Evolutionary conservation across 2,113 vertebrate genomes (phyloP).

Genomic region (Chlamydotis undulata): DNA sequence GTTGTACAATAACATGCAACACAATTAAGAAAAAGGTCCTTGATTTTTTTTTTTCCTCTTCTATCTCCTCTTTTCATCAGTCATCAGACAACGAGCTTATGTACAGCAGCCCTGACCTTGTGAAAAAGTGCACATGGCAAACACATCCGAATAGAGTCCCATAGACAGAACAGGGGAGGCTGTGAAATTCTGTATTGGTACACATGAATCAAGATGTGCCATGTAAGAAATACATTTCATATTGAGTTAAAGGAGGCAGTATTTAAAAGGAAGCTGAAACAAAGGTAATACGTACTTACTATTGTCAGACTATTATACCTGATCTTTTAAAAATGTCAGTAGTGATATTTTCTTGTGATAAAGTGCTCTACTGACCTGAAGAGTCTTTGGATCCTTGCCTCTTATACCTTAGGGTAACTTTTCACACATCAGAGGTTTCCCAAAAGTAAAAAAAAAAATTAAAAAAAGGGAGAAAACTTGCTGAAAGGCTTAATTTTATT

Average conservation of each 20-base stretch:
- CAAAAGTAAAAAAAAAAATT: not conserved
- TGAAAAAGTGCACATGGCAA: not conserved
- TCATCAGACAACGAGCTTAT: not conserved
- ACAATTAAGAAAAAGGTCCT: not conserved
- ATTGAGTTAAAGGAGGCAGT: not conserved
- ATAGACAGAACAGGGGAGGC: rapidly evolving
- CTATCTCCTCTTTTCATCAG: not conserved
- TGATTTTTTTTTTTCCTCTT: not conserved
- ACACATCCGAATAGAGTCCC: not conserved
- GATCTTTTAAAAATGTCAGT: constrained; percentile 45
- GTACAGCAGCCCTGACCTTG: not conserved
- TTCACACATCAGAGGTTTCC: constrained; percentile 6
- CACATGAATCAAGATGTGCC: not conserved
- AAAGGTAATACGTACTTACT: not conserved
- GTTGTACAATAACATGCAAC: not conserved
- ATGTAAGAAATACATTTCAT: not conserved
- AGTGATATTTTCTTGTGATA: constrained; percentile 19
- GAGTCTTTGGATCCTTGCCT: not conserved
- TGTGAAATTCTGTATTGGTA: not conserved
- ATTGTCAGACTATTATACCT: not conserved
- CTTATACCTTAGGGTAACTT: constrained; percentile 18
- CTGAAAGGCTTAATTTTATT: not conserved
- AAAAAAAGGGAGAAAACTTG: not conserved
- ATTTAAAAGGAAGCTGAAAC: not conserved
- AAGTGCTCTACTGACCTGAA: constrained; percentile 9